A percentile compares a stretch with the other conserved stretches of the same genome.
phyloP scores from a whole-genome alignment of 2,888 invertebrate genomes.

The Phrixothrix hirtus region DNA sequence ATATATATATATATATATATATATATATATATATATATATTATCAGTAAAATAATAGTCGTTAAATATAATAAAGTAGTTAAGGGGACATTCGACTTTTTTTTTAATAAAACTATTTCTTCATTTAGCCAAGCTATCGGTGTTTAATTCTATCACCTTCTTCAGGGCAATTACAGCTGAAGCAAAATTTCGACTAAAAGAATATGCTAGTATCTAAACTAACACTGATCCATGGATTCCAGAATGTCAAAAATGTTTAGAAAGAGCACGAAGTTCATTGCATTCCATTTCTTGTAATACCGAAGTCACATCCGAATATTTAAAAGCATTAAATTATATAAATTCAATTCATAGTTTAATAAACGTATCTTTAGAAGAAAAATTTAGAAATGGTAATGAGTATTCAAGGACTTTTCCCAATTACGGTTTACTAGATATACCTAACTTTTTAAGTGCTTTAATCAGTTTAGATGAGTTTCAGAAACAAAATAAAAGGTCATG shows the following conservation, averaged over 20 bases:
- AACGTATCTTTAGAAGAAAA: slow-evolving; percentile 8
- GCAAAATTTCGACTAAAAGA: slow-evolving; percentile 1
- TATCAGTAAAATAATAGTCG: no score
- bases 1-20: no score
- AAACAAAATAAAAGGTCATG: no score
- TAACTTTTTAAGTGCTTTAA: slow-evolving; percentile 21
- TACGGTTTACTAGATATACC: slow-evolving; percentile 26
- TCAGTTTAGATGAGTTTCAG: no score
- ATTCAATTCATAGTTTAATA: slow-evolving; percentile 25
- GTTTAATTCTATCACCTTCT: no score
- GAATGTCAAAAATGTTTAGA: slow-evolving; percentile 8
- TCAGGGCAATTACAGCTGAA: background rate
- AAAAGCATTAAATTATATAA: slow-evolving; percentile 32
- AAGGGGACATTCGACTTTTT: no score
- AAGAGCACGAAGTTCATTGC: background rate
- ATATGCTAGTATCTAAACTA: background rate
- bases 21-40: no score
- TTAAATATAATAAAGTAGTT: no score
- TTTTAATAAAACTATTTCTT: no score
- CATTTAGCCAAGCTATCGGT: no score
- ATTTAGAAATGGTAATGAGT: background rate
- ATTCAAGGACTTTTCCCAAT: background rate
- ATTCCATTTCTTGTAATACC: background rate
- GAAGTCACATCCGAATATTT: slow-evolving; percentile 7
- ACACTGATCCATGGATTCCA: slow-evolving; percentile 15